Percentiles rank a stretch among this genome's conserved stretches.
phyloP scores from a whole-genome alignment of 2,113 vertebrate genomes.

The Anhinga anhinga region DNA sequence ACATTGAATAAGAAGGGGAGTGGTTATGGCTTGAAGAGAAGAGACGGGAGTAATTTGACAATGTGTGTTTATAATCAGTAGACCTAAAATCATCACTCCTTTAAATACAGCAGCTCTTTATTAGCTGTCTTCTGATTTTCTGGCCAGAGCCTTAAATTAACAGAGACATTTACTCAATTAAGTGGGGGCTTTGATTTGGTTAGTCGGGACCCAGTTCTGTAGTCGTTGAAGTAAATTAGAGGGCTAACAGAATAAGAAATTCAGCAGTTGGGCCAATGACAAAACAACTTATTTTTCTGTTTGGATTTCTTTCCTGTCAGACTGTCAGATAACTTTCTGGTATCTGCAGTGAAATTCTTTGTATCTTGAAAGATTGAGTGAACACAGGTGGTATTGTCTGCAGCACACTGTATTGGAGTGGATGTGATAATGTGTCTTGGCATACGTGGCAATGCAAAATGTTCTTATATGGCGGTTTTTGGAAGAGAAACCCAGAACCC shows the following conservation, averaged over 20 bases:
- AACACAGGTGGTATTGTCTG: not conserved
- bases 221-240: conserved; percentile 34
- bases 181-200: conserved; percentile 45
- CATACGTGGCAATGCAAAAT: not conserved
- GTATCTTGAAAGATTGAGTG: not conserved
- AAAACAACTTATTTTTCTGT: conserved; percentile 12
- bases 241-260: conserved; percentile 4
- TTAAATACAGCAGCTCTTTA: conserved; percentile 62
- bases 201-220: conserved; percentile 6
- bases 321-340: conserved; percentile 8
- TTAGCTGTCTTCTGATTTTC: conserved; percentile 56
- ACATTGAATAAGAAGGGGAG: not conserved
- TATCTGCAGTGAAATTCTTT: not conserved
- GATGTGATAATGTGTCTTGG: not conserved
- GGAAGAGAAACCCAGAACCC: not conserved
- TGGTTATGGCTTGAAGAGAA: conserved; percentile 13
- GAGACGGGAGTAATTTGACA: not conserved
- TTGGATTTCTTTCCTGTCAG: not conserved
- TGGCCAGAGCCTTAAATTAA: conserved; percentile 48
- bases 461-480: not conserved
- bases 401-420: not conserved
- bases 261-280: not conserved
- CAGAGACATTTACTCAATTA: conserved; percentile 42
- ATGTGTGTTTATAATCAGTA: conserved; percentile 30
- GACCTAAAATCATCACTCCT: conserved; percentile 23